A percentile compares a stretch with the other conserved stretches of the same genome.
phyloP scores from a whole-genome alignment of 2,888 invertebrate genomes.

The Drosophila antonietae region DNA sequence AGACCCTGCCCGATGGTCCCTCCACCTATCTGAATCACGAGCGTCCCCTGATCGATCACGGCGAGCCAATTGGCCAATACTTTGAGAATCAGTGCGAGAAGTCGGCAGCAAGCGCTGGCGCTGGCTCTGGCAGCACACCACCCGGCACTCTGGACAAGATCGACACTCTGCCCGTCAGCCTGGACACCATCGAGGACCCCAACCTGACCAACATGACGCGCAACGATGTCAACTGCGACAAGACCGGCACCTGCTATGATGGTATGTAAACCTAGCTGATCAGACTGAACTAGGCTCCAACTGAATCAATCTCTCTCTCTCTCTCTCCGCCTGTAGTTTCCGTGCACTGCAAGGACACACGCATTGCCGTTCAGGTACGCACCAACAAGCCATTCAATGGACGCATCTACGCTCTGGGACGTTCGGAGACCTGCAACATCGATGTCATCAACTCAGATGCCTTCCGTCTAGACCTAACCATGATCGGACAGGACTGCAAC shows the following conservation, averaged over 20 bases:
- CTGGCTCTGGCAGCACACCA: slow-evolving; percentile 59
- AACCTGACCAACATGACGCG: slow-evolving; percentile 90
- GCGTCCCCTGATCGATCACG: slow-evolving; percentile 95
- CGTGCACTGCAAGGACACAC: slow-evolving; percentile 97
- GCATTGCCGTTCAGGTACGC: slow-evolving; percentile 95
- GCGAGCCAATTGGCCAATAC: slow-evolving; percentile 95
- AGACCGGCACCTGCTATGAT: slow-evolving; percentile 97
- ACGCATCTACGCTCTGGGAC: slow-evolving; percentile 95
- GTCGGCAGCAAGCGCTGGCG: slow-evolving; percentile 59
- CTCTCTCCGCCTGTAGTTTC: slow-evolving; percentile 88
- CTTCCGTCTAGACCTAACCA: slow-evolving; percentile 95
- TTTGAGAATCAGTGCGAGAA: slow-evolving; percentile 95
- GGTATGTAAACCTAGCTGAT: slow-evolving; percentile 86
- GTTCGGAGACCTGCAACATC: slow-evolving; percentile 97
- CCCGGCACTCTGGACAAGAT: slow-evolving; percentile 85
- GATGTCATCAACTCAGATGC: slow-evolving; percentile 96
- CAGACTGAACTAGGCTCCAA: not conserved
- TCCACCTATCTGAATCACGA: slow-evolving; percentile 96
- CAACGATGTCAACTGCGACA: slow-evolving; percentile 95
- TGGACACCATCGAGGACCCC: slow-evolving; percentile 92
- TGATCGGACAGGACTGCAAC: slow-evolving; percentile 97
- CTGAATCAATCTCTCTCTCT: not conserved
- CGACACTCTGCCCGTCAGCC: slow-evolving; percentile 89
- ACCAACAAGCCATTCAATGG: slow-evolving; percentile 98
- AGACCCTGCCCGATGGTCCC: slow-evolving; percentile 95